phyloP scores from a whole-genome alignment of 2,113 vertebrate genomes.

The Hassar affinis region DNA sequence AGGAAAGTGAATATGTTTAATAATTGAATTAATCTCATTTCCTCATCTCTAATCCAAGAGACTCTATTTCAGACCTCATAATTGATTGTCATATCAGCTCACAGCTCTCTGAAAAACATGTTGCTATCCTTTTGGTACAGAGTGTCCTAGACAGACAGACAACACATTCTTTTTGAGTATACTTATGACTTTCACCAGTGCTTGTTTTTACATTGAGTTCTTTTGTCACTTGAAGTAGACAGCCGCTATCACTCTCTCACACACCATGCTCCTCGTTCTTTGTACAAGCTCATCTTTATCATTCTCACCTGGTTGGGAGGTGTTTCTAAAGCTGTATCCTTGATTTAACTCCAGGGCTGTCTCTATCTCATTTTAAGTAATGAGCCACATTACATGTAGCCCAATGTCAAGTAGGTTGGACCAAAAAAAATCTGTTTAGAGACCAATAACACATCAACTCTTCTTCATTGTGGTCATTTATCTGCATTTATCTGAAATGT shows the following conservation, averaged over 20 bases:
- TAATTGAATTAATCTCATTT: neutral
- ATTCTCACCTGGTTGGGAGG: neutral
- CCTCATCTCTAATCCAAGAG: neutral
- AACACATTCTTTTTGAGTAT: neutral
- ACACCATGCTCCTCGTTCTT: neutral
- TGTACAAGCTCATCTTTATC: neutral
- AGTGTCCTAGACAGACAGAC: neutral
- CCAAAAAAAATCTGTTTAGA: neutral
- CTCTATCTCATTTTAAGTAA: neutral
- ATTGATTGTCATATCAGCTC: neutral
- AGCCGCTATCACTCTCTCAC: neutral
- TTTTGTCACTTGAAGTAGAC: neutral
- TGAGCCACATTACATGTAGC: neutral
- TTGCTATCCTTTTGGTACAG: neutral
- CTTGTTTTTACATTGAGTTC: neutral
- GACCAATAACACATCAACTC: neutral
- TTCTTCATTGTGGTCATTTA: neutral
- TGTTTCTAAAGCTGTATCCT: neutral
- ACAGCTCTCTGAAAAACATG: neutral
- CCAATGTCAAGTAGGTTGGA: neutral
- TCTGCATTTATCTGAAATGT: neutral
- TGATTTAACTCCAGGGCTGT: neutral
- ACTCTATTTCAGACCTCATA: neutral
- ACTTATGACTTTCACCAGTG: neutral
- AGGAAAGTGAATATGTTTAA: neutral